A percentile compares a stretch with the other conserved stretches of the same genome.
These are phyloP conservation scores for Apodemus sylvaticus DNA, from an alignment of 2,113 vertebrate species.

Conservation along the genomic window DNA sequence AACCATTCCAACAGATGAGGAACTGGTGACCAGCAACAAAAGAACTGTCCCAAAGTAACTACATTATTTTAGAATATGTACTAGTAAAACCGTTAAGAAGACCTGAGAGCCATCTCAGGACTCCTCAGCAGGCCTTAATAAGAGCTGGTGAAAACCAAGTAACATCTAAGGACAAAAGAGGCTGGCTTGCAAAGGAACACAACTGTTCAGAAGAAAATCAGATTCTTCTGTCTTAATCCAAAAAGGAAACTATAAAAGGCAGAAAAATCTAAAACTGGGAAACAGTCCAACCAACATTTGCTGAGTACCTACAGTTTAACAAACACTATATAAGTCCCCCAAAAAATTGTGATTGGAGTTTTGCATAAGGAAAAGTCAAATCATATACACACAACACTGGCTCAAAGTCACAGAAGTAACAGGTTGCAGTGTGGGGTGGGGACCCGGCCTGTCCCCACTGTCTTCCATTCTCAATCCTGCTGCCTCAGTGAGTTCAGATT, in stretches of 20 bases:
- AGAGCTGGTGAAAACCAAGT: background rate
- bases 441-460: background rate
- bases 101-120: background rate
- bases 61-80: background rate
- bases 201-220: constrained; percentile 33
- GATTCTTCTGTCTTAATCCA: background rate
- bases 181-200: background rate
- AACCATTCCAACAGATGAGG: background rate
- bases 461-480: background rate
- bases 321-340: background rate
- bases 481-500: background rate
- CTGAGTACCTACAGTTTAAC: background rate
- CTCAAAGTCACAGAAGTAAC: background rate
- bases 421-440: background rate
- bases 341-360: background rate
- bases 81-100: background rate
- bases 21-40: background rate
- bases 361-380: background rate
- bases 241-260: background rate
- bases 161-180: background rate
- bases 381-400: background rate
- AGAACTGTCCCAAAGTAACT: background rate
- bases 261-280: background rate
- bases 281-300: background rate
- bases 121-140: background rate